phyloP scores from a whole-genome alignment of 35 echinoderm and acorn worm genomes.

The Heliocidaris tuberculata region DNA sequence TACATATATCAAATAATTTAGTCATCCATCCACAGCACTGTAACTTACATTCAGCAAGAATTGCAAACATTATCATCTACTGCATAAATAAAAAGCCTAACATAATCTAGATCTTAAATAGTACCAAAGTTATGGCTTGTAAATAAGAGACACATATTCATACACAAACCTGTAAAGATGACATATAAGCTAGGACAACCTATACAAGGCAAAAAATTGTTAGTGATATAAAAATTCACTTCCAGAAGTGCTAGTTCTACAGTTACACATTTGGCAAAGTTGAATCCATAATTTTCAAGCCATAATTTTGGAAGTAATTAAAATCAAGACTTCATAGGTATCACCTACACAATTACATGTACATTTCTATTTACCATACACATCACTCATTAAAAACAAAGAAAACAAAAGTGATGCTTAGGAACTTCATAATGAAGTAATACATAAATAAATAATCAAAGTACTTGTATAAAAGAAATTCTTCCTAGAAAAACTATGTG shows the following conservation, averaged over 20 bases:
- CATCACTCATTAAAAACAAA: neutral
- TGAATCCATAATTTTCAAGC: neutral
- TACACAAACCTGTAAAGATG: no score
- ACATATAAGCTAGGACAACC: neutral
- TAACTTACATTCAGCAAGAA: neutral
- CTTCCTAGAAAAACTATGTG: neutral
- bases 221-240: neutral
- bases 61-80: neutral
- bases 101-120: neutral
- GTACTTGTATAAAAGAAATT: neutral
- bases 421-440: neutral
- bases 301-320: slow-evolving; percentile 12
- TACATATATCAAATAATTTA: no score
- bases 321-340: neutral
- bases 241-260: neutral
- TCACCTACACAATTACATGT: neutral
- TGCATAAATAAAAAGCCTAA: neutral
- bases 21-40: no score
- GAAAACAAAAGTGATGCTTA: neutral
- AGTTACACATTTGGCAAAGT: slow-evolving; percentile 1
- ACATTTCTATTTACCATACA: neutral
- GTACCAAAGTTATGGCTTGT: neutral
- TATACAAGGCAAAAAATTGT: neutral
- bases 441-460: neutral
- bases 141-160: neutral